phyloP scores from a whole-genome alignment of 2,797 vertebrate genomes.

The Sebastes paucispinis region DNA sequence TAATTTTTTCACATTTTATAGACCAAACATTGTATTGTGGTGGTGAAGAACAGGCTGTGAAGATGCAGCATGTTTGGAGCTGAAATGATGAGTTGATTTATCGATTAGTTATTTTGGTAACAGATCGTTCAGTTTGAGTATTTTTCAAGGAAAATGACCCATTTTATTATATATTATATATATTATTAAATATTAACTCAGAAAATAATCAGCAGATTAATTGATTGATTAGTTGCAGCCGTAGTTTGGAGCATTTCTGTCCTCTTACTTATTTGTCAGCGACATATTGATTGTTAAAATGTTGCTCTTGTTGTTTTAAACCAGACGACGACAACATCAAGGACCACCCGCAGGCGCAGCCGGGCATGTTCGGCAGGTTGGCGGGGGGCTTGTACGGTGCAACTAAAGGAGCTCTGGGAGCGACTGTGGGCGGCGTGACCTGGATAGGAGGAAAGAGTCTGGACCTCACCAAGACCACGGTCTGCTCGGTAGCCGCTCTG shows the following conservation, averaged over 20 bases:
- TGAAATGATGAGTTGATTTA: too few relatives aligned
- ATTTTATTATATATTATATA: too few relatives aligned
- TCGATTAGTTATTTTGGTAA: too few relatives aligned
- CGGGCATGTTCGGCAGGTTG: constrained; percentile 91
- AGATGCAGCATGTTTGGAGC: too few relatives aligned
- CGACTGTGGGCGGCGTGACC: constrained; percentile 91
- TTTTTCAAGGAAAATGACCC: too few relatives aligned
- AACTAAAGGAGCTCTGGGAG: constrained; percentile 94
- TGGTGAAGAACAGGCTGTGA: too few relatives aligned
- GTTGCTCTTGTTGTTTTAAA: constrained; percentile 34
- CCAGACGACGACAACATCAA: constrained; percentile 83
- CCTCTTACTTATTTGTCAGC: background rate
- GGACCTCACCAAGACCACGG: constrained; percentile 94
- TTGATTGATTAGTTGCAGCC: background rate
- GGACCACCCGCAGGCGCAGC: constrained; percentile 90
- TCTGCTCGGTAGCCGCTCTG: constrained; percentile 90
- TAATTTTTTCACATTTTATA: background rate
- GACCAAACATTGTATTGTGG: background rate
- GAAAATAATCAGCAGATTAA: too few relatives aligned
- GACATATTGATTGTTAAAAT: background rate
- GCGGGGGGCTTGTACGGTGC: constrained; percentile 92
- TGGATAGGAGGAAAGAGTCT: constrained; percentile 96
- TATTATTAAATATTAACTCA: too few relatives aligned
- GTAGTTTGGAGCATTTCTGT: background rate
- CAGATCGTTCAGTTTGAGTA: too few relatives aligned